Evolutionary conservation across 2,888 invertebrate species (phyloP), one percentile per base, ranked within the genome.

Genomic region (Thymelicus sylvestris): DNA sequence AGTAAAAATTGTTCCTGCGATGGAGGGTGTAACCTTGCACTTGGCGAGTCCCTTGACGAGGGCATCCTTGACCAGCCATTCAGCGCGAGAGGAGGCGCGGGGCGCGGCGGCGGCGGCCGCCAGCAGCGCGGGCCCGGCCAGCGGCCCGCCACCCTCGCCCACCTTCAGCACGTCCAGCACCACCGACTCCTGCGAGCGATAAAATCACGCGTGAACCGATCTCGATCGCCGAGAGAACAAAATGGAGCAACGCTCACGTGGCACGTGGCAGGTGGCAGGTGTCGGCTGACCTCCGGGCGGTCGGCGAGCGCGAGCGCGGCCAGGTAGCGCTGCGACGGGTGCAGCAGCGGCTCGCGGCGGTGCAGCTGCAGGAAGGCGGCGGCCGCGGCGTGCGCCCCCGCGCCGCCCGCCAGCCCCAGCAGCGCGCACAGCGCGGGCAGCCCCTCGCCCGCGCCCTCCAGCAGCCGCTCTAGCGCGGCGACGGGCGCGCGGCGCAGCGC

Each of bases 341-440:
- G 62, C 15, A 31, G 68, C 67, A 76, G 78, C 75, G 80, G 72
- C 38, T 55, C 62, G 47, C 63, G 74, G 62, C 48, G 72, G 71
- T 67, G 74, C 79, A 84, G 82, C 75, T 81, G 85, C 79, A 86
- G 82, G 75, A 80, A 74, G 64, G 74, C 81, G 67, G 72, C 77
- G 31, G 82, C 86, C 55, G 85, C 89, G 60, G 83, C 86, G 67
- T 81, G 81, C 74, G 84, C 80, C 39, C 75, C 78, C 61, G 68
- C 75, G 69, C 82, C 71, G 74, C 80, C 89, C 67, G 81, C 77
- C 76, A 82, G 79, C 6, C 86, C 90, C 74, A 88, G 79, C 81
- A 81, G 76, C 65, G 81, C 81, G 64, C 78, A 78, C 74, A 82
- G 73, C 44, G 76, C 80, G 62, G 75, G 64, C 73, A 73, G 77